Evolutionary conservation across 2,113 vertebrate genomes (phyloP).

Genomic region (Cyprinodon tularosa): DNA sequence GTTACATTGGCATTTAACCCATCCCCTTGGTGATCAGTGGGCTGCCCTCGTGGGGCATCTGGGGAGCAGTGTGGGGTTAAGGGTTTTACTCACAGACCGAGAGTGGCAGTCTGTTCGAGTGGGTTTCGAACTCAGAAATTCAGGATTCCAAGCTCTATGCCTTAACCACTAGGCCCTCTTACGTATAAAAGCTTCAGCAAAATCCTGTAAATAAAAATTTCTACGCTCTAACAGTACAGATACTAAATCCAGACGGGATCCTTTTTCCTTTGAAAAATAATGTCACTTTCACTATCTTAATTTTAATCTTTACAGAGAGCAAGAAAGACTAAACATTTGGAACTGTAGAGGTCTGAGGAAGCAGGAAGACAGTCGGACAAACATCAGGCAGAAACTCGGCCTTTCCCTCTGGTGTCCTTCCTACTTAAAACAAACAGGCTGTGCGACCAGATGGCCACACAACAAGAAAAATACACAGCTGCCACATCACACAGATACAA

Average conservation of each 20-base stretch:
- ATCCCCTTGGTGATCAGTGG: too few relatives aligned
- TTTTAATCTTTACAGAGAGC: background rate
- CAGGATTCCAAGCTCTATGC: too few relatives aligned
- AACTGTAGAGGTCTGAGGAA: conserved; percentile 38
- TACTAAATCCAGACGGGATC: background rate
- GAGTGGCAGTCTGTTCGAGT: too few relatives aligned
- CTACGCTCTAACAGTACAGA: too few relatives aligned
- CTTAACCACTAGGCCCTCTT: background rate
- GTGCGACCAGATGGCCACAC: conserved; percentile 57
- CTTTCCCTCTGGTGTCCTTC: conserved; percentile 56
- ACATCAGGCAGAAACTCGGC: conserved; percentile 30
- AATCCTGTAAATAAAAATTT: too few relatives aligned
- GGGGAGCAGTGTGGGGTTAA: too few relatives aligned
- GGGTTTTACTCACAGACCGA: too few relatives aligned
- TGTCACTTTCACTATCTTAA: background rate
- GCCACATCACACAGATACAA: conserved; percentile 56
- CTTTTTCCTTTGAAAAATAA: background rate
- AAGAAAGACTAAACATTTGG: conserved; percentile 10
- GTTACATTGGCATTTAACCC: background rate
- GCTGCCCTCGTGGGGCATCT: too few relatives aligned
- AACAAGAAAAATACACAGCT: conserved; percentile 67
- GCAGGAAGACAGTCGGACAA: conserved; percentile 46
- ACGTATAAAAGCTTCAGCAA: background rate
- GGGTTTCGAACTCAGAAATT: too few relatives aligned
- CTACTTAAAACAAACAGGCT: conserved; percentile 68